Evolutionary conservation across 2,888 invertebrate species (phyloP), one percentile per base, ranked within the genome.

Genomic region (Melanargia galathea): DNA sequence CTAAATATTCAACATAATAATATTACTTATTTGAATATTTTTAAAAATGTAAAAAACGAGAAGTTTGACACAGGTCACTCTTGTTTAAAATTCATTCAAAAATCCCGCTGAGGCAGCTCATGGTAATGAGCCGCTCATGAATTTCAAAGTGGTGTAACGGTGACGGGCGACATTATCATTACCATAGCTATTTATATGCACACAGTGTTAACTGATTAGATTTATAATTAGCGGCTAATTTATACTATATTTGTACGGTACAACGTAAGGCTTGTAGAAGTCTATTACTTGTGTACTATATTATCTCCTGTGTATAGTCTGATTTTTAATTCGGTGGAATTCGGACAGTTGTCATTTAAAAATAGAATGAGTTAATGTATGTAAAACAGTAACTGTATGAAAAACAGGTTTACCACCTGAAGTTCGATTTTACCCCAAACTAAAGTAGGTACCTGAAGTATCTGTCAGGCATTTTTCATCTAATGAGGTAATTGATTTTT

Each of bases 61-160:
- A 11, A 35, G 46, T 62, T 54, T 62, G 52, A 62, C 46, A 48
- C 62, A 46, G 65, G 63, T 63, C 65, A 63, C 30, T 11, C 62
- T 56, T 43, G 48, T 63, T 63, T 33, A 48, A 65, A 63, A 65
- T 65, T 63, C 65, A 60, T 65, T 62, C 56, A 63, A 60, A 60
- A 64, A 65, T 58, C 43, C 24, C 55, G 62, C 62, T 62, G 62
- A 62, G 48, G 30, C 59, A 24, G 65, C 64, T 43, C 18, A 60
- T 59, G 60, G 18, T 63, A 57, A 60, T 56, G 55, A 63, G 56
- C 6, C 10, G 30, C 59, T 63, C 63, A 65, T 65, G 38, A 65
- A 65, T 65, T 35, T 38, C 65, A 65, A 65, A 63, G 63, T 59
- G 63, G 13, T 26, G 57, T 18, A 30, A 5, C 57, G 48, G 40